Evolutionary conservation across 2,888 invertebrate genomes (phyloP), one percentile per base, ranked within the genome.

Genomic region (Opisthograptis luteolata): DNA sequence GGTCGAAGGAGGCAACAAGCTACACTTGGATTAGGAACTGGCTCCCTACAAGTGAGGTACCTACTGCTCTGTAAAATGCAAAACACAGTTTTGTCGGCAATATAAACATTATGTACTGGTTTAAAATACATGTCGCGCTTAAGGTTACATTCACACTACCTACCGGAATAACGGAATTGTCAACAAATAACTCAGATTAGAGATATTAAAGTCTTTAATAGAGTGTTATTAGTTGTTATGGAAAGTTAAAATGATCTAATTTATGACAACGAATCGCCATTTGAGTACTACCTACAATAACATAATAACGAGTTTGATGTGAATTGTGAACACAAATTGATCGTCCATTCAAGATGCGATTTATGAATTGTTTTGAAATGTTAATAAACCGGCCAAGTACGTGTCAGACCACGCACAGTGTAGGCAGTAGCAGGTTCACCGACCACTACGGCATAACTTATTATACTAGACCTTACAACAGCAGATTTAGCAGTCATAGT

Each of bases 101-200:
- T 22, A 12, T 2, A 1, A 35, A 46, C 13, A 27, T 46, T 2
- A 4, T 9, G 5, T 41, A 47, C 47, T 41, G 34, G 3, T 7
- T 9, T 14, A 13, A 20, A 34, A 36, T 42, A 19, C 36, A 36
- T n/a, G n/a, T 14, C 2, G 9, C 8, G n/a, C 7, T 37, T 28
- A 34, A 39, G 36, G 31, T 48, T 52, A 54, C 53, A 51, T 50
- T 54, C 53, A 55, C 53, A 43, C 53, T 40, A 30, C 54, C 48
- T 55, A 48, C 42, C 36, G 12, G 37, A 42, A 50, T 61, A 61
- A 61, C 58, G 58, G 58, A 55, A 52, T 48, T 36, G 55, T 53
- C 58, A 61, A 58, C 58, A 53, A 55, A 60, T 52, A 37, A 52
- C 56, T 47, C 36, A 28, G 48, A 52, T 50, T 52, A 45, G 55